A percentile compares a stretch with the other conserved stretches of the same genome.
phyloP scores from a whole-genome alignment of 2,797 vertebrate genomes.

The Enteromius afrohamiltoni region DNA sequence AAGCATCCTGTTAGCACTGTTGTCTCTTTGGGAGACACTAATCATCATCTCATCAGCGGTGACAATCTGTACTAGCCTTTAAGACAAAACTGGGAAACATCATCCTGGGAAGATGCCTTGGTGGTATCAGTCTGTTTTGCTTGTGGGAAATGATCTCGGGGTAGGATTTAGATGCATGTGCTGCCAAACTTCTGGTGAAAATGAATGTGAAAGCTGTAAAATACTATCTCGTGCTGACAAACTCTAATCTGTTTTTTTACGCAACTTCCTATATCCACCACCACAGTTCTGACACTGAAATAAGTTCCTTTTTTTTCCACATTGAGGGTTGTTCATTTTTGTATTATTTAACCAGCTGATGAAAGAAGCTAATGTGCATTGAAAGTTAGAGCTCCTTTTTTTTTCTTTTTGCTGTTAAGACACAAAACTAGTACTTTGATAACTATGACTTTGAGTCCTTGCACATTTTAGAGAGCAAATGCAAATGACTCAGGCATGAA shows the following conservation, averaged over 20 bases:
- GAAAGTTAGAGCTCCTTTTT: not conserved
- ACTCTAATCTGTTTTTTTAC: not conserved
- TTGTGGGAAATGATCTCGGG: not conserved
- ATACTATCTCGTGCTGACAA: not conserved
- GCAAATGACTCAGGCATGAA: constrained; percentile 1
- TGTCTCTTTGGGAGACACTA: constrained; percentile 40
- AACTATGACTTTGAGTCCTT: not conserved
- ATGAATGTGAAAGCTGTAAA: not conserved
- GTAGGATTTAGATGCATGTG: not conserved
- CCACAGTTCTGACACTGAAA: not conserved
- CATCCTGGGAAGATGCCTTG: not conserved
- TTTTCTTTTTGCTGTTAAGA: not conserved
- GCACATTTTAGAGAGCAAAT: not conserved
- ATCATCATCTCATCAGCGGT: constrained; percentile 3
- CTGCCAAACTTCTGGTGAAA: not conserved
- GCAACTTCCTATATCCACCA: not conserved
- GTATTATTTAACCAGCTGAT: not conserved
- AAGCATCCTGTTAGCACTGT: constrained; percentile 67
- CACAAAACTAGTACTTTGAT: not conserved
- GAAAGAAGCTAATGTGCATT: not conserved
- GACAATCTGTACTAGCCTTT: constrained; percentile 19
- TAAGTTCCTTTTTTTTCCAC: not conserved
- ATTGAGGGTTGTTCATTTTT: not conserved
- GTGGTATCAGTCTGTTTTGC: constrained; percentile 4
- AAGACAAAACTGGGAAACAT: constrained; percentile 6